phyloP scores from a whole-genome alignment of 2,888 invertebrate genomes.

The Zygaena filipendulae region DNA sequence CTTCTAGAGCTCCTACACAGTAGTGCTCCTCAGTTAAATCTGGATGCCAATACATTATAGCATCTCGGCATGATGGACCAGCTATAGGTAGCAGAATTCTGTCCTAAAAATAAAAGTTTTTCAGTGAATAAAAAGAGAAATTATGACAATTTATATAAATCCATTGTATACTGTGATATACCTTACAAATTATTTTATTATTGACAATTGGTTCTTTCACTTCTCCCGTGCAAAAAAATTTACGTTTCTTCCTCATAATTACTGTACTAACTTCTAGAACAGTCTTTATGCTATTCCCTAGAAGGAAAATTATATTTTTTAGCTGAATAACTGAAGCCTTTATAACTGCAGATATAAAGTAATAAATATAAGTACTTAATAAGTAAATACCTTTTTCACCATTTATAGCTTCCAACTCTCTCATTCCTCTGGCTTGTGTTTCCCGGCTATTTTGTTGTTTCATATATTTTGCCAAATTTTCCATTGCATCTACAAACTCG shows the following conservation, averaged over 20 bases:
- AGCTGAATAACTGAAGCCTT: neutral
- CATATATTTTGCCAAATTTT: constrained; percentile 45
- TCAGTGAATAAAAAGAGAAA: constrained; percentile 1
- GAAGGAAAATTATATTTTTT: constrained; percentile 6
- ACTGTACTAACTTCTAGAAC: constrained; percentile 54
- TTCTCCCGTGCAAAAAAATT: constrained; percentile 58
- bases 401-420: constrained; percentile 58
- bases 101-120: constrained; percentile 29
- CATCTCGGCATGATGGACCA: constrained; percentile 53
- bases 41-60: constrained; percentile 62
- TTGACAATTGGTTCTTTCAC: constrained; percentile 61
- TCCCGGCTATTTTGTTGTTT: constrained; percentile 55
- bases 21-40: constrained; percentile 58
- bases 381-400: constrained; percentile 43
- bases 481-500: constrained; percentile 58
- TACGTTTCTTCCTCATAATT: constrained; percentile 58
- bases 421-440: constrained; percentile 53
- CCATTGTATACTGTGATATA: constrained; percentile 12
- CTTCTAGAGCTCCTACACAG: constrained; percentile 55
- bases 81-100: constrained; percentile 55
- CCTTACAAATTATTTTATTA: constrained; percentile 60
- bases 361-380: too few species aligned
- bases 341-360: neutral
- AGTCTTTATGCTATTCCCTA: constrained; percentile 59
- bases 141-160: neutral